Base-by-base conservation (phyloP, 92 coral and sea anemone species). In the Palythoa heliodiscus region DNA sequence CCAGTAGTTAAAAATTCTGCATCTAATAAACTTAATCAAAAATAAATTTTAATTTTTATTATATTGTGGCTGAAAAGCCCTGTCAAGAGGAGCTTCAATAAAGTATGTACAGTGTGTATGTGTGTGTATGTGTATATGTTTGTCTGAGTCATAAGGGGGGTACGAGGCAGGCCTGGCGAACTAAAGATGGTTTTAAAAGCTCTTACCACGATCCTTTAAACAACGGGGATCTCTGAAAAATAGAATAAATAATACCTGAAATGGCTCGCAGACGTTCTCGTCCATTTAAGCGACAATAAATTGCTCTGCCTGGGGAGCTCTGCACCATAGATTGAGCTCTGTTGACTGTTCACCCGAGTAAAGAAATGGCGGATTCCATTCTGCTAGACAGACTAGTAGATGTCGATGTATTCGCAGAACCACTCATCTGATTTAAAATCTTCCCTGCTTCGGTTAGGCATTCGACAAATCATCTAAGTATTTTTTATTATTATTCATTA, bases 291-390 rank as follows among this genome's bases (percentile, higher is more conserved):
- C 84, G 84, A 52, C 2, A 78, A 78, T 78, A 78, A 58, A 55
- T 53, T 72, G 17, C 84, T 78, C 84, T 78, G 71, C 53, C 40
- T 78, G 84, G 60, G 71, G 84, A 78, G 84, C 60, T 78, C 72
- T 78, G 84, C 71, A 78, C 84, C 84, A 78, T 60, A 58, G 84
- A 78, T 60, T 78, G 84, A 60, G 84, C 84, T 78, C 84, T 78
- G 71, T 78, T 78, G 71, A 78, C 84, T 57, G 84, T 78, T 78
- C 72, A 24, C 54, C 71, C 84, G 71, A 78, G 72, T 58, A 29
- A 78, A 78, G 84, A 78, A 78, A 78, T 78, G 14, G 84, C 84
- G 25, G 19, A 17, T 78, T 78, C 84, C 84, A 78, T 52, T 78
- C 67, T 78, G 69, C 43, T 78, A 19, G 66, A 52, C 16, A 55